phyloP scores from a whole-genome alignment of 2,797 vertebrate genomes.

The Sus cebifrons region DNA sequence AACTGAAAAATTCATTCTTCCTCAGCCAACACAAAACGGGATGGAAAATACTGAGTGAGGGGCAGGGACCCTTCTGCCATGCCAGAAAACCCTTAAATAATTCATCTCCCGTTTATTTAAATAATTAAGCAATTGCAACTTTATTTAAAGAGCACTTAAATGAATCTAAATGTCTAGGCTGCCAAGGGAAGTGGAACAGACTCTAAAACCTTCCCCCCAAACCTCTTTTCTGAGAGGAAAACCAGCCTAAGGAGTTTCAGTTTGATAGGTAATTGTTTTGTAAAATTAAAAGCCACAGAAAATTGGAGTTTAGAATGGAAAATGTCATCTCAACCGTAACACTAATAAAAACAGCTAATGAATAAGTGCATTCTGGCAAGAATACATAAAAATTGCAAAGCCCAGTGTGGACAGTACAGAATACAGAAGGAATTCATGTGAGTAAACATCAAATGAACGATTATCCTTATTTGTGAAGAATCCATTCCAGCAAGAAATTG shows the following conservation, averaged over 20 bases:
- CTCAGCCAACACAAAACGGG: background rate
- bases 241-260: slow-evolving; percentile 78
- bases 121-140: slow-evolving; percentile 86
- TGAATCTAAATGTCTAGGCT: slow-evolving; percentile 79
- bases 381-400: slow-evolving; percentile 87
- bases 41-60: slow-evolving; percentile 62
- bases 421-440: slow-evolving; percentile 87
- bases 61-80: slow-evolving; percentile 58
- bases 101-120: slow-evolving; percentile 79
- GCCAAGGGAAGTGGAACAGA: slow-evolving; percentile 80
- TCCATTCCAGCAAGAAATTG: slow-evolving; percentile 89
- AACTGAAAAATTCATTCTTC: slow-evolving; percentile 61
- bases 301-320: slow-evolving; percentile 85
- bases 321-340: slow-evolving; percentile 85
- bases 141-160: slow-evolving; percentile 83
- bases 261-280: slow-evolving; percentile 82
- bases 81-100: slow-evolving; percentile 79
- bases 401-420: slow-evolving; percentile 81
- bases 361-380: slow-evolving; percentile 86
- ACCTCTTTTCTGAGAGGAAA: slow-evolving; percentile 71
- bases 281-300: slow-evolving; percentile 86
- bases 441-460: slow-evolving; percentile 89
- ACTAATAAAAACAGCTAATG: slow-evolving; percentile 87
- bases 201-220: slow-evolving; percentile 70
- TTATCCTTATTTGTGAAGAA: slow-evolving; percentile 88